Evolutionary conservation across 2,888 invertebrate genomes (phyloP).

Genomic region (Acheta domesticus): DNA sequence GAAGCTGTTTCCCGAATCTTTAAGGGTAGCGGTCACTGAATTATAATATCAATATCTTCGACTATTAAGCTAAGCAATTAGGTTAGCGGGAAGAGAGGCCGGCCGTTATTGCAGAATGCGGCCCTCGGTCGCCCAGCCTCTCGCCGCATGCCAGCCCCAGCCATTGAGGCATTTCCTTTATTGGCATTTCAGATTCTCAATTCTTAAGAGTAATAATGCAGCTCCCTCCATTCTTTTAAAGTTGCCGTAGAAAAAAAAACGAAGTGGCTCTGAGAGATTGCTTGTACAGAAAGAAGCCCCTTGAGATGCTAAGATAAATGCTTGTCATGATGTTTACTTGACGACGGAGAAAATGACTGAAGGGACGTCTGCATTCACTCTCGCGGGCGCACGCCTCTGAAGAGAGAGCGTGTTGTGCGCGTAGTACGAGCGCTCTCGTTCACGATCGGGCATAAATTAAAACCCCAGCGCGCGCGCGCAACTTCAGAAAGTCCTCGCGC

Average conservation of each 20-base stretch:
- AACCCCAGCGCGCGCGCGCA: too few species aligned
- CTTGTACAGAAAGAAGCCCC: constrained; percentile 10
- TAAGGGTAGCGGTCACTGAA: too few species aligned
- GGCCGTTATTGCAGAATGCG: not conserved
- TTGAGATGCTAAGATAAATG: constrained; percentile 29
- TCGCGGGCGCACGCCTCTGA: not conserved
- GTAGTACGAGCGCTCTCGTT: not conserved
- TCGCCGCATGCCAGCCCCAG: constrained; percentile 18
- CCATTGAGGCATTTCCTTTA: constrained; percentile 18
- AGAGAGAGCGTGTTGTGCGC: not conserved
- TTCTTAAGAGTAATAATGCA: constrained; percentile 18
- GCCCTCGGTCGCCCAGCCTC: not conserved
- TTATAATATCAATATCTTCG: too few species aligned
- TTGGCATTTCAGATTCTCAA: constrained; percentile 18
- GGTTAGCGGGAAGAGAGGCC: not conserved
- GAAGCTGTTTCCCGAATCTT: too few species aligned
- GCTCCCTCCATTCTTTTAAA: constrained; percentile 11
- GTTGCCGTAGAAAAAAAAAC: not conserved
- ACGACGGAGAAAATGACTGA: not conserved
- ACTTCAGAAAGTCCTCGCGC: too few species aligned
- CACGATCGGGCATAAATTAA: too few species aligned
- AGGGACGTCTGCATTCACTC: not conserved
- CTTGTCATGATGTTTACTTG: constrained; percentile 29
- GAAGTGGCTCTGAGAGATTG: constrained; percentile 9
- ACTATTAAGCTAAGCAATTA: not conserved